Evolutionary conservation across 2,113 vertebrate species (phyloP), one percentile per base, ranked within the genome.

Genomic region (Tragelaphus scriptus): DNA sequence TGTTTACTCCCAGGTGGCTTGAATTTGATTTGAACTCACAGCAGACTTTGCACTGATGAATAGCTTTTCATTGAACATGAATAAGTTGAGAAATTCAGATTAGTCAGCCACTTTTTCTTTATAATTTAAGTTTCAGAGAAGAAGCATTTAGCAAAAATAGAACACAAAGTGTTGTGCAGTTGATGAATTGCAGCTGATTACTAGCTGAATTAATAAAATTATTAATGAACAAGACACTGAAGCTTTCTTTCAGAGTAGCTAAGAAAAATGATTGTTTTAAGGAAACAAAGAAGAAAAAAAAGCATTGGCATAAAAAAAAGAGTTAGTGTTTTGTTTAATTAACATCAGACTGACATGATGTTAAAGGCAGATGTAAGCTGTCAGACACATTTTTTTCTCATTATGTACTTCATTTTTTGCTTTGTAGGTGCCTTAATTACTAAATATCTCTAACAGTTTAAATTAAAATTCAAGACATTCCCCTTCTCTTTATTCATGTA

Each of bases 51-150:
- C 98, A 98, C 99, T 99, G 99, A 99, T 99, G 99, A 99, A 99
- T 99, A 99, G 99, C 98, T 99, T 99, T 99, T 99, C 99, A 99
- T 99, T 99, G 99, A 99, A 99, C 99, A 98, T 98, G 99, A 99
- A 99, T 99, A 99, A 98, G 99, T 99, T 99, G 99, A 98, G 97
- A 99, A 99, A 99, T 99, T 99, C 98, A 98, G 99, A 99, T 99
- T 99, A 99, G 99, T 99, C 99, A 99, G 99, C 99, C 97, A 98
- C 98, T 99, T 99, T 99, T 99, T 98, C 79, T 53, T 98, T 98
- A 99, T 99, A 99, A 99, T 99, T 99, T 99, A 98, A 98, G 99
- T 99, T 98, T 98, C 65, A 97, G 96, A 98, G 98, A 98, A 98
- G 93, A 99, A 98, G 93, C 97, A 98, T 98, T 99, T 99, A 97